Evolutionary conservation across 2,797 vertebrate genomes (phyloP).

Genomic region (Poeciliopsis presidionis): DNA sequence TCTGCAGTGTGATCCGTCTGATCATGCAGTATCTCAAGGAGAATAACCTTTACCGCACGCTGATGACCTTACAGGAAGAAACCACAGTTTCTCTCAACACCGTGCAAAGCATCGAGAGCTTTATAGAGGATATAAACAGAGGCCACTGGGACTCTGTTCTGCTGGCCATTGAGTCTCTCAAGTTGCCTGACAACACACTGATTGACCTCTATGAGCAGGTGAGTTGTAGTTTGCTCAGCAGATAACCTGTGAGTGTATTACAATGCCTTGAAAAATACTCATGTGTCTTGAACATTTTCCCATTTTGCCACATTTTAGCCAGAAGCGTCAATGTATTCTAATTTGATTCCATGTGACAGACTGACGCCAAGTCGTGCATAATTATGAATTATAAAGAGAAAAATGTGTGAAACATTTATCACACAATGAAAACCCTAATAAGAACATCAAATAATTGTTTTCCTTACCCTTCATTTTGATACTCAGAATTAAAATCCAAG

Average conservation of each 20-base stretch:
- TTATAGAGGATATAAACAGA: constrained; percentile 93
- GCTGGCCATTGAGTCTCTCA: constrained; percentile 95
- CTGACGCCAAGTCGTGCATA: background rate
- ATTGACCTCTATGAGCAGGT: constrained; percentile 98
- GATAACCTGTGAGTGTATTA: background rate
- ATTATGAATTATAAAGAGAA: background rate
- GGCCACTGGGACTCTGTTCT: constrained; percentile 98
- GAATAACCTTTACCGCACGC: constrained; percentile 92
- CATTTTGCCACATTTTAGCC: background rate
- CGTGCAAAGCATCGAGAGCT: constrained; percentile 97
- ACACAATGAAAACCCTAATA: background rate
- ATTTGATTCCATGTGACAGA: background rate
- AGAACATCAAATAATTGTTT: background rate
- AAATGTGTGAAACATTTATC: background rate
- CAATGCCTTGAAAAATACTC: background rate
- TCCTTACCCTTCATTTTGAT: background rate
- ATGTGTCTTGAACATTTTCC: background rate
- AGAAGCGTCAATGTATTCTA: background rate
- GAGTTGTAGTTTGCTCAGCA: constrained; percentile 14
- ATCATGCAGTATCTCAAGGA: constrained; percentile 99
- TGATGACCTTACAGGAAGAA: constrained; percentile 93
- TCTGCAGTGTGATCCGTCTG: constrained; percentile 90
- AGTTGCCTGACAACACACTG: constrained; percentile 94
- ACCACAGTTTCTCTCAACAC: constrained; percentile 96
- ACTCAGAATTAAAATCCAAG: background rate